A percentile compares a stretch with the other conserved stretches of the same genome.
These are phyloP conservation scores for Myotis vivesi DNA, from an alignment of 2,797 vertebrate species.

Conservation along the genomic window DNA sequence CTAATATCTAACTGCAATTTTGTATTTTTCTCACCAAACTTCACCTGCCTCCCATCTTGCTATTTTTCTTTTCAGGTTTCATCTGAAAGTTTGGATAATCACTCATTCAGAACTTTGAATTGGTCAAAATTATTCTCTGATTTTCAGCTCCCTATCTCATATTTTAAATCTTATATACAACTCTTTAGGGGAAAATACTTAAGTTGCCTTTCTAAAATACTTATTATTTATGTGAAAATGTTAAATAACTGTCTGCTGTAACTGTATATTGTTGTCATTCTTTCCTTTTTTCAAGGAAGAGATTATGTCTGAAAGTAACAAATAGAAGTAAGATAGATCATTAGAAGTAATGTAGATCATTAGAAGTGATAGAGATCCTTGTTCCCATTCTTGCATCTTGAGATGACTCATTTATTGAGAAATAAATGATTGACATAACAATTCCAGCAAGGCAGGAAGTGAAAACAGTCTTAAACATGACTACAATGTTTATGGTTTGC, in stretches of 20 bases:
- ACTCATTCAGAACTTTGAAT: neutral
- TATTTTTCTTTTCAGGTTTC: neutral
- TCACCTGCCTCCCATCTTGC: neutral
- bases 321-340: neutral
- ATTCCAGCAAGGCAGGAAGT: neutral
- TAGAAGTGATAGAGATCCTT: neutral
- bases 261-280: neutral
- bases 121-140: neutral
- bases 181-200: neutral
- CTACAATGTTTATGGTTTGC: neutral
- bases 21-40: neutral
- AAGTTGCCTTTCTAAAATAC: neutral
- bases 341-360: neutral
- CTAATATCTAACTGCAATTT: neutral
- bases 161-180: slow-evolving; percentile 25
- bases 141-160: neutral
- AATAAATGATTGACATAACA: slow-evolving; percentile 43
- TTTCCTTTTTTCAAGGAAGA: neutral
- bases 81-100: slow-evolving; percentile 1
- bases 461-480: slow-evolving; percentile 25
- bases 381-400: neutral
- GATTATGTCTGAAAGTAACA: slow-evolving; percentile 5
- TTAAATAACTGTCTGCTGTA: neutral
- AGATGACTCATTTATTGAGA: neutral
- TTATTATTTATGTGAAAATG: neutral